phyloP scores from a whole-genome alignment of 2,888 invertebrate genomes.

The Hecatera dysodea region DNA sequence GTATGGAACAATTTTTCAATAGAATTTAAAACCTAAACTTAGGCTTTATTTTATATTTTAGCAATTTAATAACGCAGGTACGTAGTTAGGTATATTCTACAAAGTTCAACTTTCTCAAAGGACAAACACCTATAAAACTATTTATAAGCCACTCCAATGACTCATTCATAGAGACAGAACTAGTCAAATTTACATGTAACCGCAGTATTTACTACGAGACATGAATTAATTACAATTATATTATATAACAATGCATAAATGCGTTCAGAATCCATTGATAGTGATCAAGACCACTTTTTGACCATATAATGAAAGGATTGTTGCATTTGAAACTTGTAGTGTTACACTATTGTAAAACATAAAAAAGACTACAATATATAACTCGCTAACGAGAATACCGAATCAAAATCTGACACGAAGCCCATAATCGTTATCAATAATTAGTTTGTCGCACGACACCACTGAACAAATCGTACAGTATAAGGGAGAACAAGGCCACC shows the following conservation, averaged over 20 bases:
- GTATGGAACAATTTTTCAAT: background rate
- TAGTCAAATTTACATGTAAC: constrained; percentile 36
- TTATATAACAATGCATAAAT: constrained; percentile 19
- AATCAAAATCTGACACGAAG: background rate
- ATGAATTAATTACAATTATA: constrained; percentile 37
- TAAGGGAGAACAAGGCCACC: constrained; percentile 82
- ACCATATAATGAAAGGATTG: background rate
- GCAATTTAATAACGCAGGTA: background rate
- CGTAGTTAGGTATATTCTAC: background rate
- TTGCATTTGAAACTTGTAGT: background rate
- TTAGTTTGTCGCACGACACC: constrained; percentile 84
- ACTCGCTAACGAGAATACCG: background rate
- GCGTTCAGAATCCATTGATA: constrained; percentile 56
- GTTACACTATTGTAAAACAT: background rate
- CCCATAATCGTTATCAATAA: constrained; percentile 60
- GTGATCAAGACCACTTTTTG: constrained; percentile 41
- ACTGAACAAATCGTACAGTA: constrained; percentile 86
- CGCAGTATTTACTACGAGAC: constrained; percentile 20
- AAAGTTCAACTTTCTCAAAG: constrained; percentile 1
- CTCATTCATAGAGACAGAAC: constrained; percentile 15
- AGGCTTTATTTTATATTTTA: background rate
- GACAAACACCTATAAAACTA: background rate
- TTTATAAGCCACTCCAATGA: constrained; percentile 26
- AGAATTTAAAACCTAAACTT: background rate
- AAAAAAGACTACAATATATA: background rate